Evolutionary conservation across 2,797 vertebrate species (phyloP), one percentile per base, ranked within the genome.

Genomic region (Etheostoma nigrum): DNA sequence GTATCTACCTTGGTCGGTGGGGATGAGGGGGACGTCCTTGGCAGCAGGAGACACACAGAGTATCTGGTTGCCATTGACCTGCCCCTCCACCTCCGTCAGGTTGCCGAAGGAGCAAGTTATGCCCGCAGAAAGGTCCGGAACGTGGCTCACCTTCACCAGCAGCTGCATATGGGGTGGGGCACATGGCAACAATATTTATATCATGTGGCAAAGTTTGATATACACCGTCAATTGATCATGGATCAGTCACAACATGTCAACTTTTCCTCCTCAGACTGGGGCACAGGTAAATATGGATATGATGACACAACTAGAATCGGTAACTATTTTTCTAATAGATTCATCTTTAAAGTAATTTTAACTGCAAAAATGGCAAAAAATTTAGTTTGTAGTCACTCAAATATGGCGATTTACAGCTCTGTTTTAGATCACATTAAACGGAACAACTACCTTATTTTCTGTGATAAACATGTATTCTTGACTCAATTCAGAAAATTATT

Each of bases 61-160:
- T 33, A 99, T 97, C 77, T 94, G 95, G 91, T 96, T 97, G 71
- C 97, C 96, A 0, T 93, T 94, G 36, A 99, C 97, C 68, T 95
- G 94, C 1, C 97, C 98, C 69, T 99, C 96, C 68, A 98, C 96
- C 91, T 99, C 97, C 0, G 96, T 98, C 88, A 99, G 93, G 94
- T 98, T 99, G 30, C 97, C 98, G 1, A 99, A 99, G 71, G 97
- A 96, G 87, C 98, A 99, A 76, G 95, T 95, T 80, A 99, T 96
- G 0, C 98, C 98, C 0, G 93, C 94, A 0, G 96, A 96, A 66
- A 99, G 96, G 86, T 98, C 97, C 0, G 98, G 98, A 59, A 98
- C 97, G 0, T 99, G 96, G 2, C 94, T 98, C 75, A 99, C 97
- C 78, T 94, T 91, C 85, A 99, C 95, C 90, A 96, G 95, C 82